Conservation (phyloP, 2,888 invertebrate species). For the Apantesis nais region DNA sequence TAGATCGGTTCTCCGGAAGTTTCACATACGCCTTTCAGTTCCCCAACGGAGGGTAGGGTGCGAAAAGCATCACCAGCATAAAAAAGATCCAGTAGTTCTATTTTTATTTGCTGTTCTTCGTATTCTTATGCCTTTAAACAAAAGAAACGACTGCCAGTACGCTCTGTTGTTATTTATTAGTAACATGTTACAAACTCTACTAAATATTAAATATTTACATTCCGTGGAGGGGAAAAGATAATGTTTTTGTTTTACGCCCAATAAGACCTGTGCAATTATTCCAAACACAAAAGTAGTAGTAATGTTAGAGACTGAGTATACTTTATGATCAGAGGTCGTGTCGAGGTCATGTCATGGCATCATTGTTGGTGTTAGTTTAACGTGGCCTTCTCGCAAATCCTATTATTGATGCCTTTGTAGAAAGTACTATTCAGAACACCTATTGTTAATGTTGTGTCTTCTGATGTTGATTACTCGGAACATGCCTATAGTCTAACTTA, state of each 20-base stretch:
- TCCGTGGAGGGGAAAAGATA: neutral
- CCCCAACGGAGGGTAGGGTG: too few relatives aligned
- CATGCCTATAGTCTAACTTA: too few relatives aligned
- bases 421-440: conserved; percentile 24
- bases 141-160: too few relatives aligned
- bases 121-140: neutral
- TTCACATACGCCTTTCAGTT: too few relatives aligned
- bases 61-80: too few relatives aligned
- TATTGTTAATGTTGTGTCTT: conserved; percentile 24
- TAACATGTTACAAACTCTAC: neutral
- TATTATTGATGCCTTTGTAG: conserved; percentile 37
- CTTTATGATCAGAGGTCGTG: conserved; percentile 36
- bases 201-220: neutral
- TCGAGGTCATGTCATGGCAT: conserved; percentile 46
- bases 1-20: too few relatives aligned
- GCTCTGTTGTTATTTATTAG: too few relatives aligned
- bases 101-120: neutral
- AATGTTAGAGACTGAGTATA: conserved; percentile 39
- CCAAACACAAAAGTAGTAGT: conserved; percentile 37
- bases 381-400: conserved; percentile 39
- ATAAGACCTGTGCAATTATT: conserved; percentile 12
- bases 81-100: neutral
- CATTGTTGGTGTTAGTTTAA: conserved; percentile 35
- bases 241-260: neutral
- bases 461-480: neutral